Evolutionary conservation across 2,113 vertebrate species (phyloP).

Genomic region (Xiphophorus hellerii): DNA sequence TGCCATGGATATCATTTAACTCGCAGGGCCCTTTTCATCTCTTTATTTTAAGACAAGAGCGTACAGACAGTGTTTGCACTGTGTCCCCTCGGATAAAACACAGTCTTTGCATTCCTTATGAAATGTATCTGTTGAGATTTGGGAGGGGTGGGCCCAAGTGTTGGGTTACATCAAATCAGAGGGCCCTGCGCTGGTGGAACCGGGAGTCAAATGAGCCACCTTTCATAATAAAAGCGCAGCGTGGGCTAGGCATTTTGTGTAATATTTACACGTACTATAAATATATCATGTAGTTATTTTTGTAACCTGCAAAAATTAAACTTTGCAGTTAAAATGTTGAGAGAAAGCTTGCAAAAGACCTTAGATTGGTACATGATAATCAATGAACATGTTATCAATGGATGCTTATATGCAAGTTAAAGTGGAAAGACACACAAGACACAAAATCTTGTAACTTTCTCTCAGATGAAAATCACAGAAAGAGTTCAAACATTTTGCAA

Average conservation of each 20-base stretch:
- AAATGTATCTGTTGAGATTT: slow-evolving; percentile 79
- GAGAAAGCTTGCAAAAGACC: no score
- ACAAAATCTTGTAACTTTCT: background rate
- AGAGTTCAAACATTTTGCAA: background rate
- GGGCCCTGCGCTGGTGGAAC: slow-evolving; percentile 46
- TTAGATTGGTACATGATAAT: no score
- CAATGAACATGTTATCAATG: background rate
- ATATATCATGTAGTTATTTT: background rate
- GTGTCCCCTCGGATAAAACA: slow-evolving; percentile 77
- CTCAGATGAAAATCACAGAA: background rate
- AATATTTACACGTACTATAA: no score
- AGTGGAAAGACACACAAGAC: background rate
- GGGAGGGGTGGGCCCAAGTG: slow-evolving; percentile 78
- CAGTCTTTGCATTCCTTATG: slow-evolving; percentile 78
- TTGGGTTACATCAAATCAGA: slow-evolving; percentile 78
- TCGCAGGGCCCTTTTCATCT: slow-evolving; percentile 64
- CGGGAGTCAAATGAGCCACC: background rate
- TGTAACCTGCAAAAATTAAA: background rate
- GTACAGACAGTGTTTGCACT: slow-evolving; percentile 72
- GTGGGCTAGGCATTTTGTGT: background rate
- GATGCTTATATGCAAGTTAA: background rate
- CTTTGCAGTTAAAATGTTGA: no score
- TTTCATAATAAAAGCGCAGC: slow-evolving; percentile 47
- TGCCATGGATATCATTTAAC: slow-evolving; percentile 63
- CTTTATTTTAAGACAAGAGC: slow-evolving; percentile 78